Percentiles rank a stretch among this genome's conserved stretches.
These are phyloP conservation scores for Tachyglossus aculeatus DNA, from an alignment of 2,797 vertebrate species.

Conservation along the genomic window DNA sequence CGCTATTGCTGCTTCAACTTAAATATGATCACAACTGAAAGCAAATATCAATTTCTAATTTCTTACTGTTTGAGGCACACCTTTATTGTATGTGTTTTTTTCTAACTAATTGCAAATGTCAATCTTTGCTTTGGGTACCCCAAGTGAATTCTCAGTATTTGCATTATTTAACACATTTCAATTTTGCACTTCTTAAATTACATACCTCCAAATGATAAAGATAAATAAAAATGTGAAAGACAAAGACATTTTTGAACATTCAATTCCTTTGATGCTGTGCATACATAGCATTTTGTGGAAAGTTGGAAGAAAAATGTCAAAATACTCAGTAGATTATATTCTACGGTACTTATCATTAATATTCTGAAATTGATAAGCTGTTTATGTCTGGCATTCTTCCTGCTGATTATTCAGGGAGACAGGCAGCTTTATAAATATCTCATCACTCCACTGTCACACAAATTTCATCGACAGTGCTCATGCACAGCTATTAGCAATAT, in stretches of 20 bases:
- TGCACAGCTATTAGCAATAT: conserved; percentile 91
- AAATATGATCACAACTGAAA: too few relatives aligned
- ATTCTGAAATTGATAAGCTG: conserved; percentile 78
- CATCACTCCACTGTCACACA: conserved; percentile 87
- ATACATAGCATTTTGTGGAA: conserved; percentile 44
- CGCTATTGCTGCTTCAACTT: too few relatives aligned
- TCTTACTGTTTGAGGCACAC: too few relatives aligned
- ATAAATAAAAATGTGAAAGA: conserved; percentile 46
- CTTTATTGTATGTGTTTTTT: too few relatives aligned
- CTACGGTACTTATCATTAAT: conserved; percentile 75
- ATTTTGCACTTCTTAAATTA: conserved; percentile 39
- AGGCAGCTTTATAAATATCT: conserved; percentile 88
- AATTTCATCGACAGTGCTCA: conserved; percentile 87
- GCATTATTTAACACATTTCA: conserved; percentile 55
- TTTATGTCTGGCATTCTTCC: conserved; percentile 81
- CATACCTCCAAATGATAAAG: conserved; percentile 31
- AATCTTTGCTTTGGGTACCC: too few relatives aligned
- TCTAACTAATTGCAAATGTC: too few relatives aligned
- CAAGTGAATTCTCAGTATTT: conserved; percentile 31
- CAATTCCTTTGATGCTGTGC: conserved; percentile 17
- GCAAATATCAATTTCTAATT: too few relatives aligned
- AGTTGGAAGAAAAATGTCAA: conserved; percentile 56
- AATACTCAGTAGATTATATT: conserved; percentile 60
- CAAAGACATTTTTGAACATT: neutral
- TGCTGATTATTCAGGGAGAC: conserved; percentile 84